phyloP scores from a whole-genome alignment of 2,888 invertebrate genomes.

The Furcula furcula region DNA sequence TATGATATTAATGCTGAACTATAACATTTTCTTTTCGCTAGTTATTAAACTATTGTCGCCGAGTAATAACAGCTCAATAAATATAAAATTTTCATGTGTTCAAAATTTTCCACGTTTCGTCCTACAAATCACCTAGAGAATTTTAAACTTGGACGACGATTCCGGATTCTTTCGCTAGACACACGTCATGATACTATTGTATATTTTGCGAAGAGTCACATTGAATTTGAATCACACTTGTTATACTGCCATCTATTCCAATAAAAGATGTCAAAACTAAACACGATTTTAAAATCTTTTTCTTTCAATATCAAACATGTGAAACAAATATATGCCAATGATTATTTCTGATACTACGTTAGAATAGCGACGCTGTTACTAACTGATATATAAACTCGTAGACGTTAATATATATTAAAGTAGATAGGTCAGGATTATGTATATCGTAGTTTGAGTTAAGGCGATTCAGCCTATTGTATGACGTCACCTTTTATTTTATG shows the following conservation, averaged over 20 bases:
- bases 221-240: background rate
- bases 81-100: too few relatives aligned
- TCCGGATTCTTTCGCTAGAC: background rate
- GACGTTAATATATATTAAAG: background rate
- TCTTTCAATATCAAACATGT: too few relatives aligned
- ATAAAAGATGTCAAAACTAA: slow-evolving; percentile 19
- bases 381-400: slow-evolving; percentile 18
- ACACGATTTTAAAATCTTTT: too few relatives aligned
- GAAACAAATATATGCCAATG: slow-evolving; percentile 10
- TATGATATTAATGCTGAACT: background rate
- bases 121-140: background rate
- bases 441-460: background rate
- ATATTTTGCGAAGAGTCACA: background rate
- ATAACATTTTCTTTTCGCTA: too few relatives aligned
- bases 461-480: background rate
- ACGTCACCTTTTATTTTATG: background rate
- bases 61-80: too few relatives aligned
- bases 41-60: too few relatives aligned
- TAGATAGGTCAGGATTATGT: slow-evolving; percentile 2
- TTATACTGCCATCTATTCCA: slow-evolving; percentile 1
- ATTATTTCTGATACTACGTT: slow-evolving; percentile 9
- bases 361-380: slow-evolving; percentile 25
- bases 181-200: background rate
- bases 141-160: background rate
- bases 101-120: background rate